These are phyloP conservation scores for Micrasema longulum DNA, from an alignment of 1,140 invertebrate genomes.

Conservation along the genomic window DNA sequence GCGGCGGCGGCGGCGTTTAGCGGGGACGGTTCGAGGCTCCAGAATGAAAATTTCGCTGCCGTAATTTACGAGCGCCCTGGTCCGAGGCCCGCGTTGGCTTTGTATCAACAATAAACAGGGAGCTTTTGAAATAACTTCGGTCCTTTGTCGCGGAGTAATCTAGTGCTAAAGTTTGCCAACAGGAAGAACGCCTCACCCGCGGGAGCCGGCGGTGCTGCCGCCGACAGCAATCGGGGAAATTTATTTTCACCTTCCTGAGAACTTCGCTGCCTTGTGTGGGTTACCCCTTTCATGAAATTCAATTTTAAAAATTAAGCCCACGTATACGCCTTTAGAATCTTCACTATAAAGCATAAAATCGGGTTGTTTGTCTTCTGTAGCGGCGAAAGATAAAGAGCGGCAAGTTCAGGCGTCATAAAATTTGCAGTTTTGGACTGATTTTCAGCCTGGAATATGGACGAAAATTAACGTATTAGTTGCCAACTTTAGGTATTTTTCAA, in stretches of 20 bases:
- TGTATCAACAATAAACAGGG: conserved; percentile 54
- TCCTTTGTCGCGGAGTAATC: conserved; percentile 54
- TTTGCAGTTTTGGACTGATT: too few relatives aligned
- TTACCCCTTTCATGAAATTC: conserved; percentile 23
- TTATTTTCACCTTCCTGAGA: conserved; percentile 43
- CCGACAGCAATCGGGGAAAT: conserved; percentile 36
- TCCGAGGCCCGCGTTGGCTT: conserved; percentile 43
- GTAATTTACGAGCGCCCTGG: conserved; percentile 43
- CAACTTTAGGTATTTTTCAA: too few relatives aligned
- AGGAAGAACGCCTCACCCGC: conserved; percentile 48
- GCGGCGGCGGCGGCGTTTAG: conserved; percentile 42
- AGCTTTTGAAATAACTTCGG: conserved; percentile 54
- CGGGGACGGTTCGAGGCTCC: conserved; percentile 44
- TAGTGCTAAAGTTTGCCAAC: conserved; percentile 52
- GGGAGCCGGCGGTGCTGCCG: conserved; percentile 3
- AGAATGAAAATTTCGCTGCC: conserved; percentile 49
- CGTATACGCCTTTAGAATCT: too few relatives aligned
- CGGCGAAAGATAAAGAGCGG: too few relatives aligned
- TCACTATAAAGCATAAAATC: too few relatives aligned
- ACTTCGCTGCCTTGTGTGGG: conserved; percentile 15
- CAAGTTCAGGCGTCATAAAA: too few relatives aligned
- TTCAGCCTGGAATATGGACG: too few relatives aligned
- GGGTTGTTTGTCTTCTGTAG: too few relatives aligned
- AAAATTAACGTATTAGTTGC: too few relatives aligned
- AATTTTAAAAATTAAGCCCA: neutral